phyloP scores from a whole-genome alignment of 2,888 invertebrate species.

The Phorcus lineatus region DNA sequence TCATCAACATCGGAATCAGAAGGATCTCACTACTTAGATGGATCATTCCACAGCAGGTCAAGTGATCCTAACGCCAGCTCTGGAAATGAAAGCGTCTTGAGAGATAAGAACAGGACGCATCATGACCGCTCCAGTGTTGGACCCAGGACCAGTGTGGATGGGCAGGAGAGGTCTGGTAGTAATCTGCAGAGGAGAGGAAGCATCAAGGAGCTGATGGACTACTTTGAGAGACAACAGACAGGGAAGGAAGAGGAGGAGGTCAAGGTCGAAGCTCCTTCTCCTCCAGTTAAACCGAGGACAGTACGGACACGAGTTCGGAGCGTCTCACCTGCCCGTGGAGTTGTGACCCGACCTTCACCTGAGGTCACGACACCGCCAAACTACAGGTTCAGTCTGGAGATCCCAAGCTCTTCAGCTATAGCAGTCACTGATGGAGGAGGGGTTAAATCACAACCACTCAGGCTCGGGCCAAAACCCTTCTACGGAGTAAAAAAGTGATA shows the following conservation, averaged over 20 bases:
- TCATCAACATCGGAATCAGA: constrained; percentile 64
- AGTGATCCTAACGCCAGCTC: constrained; percentile 25
- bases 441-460: constrained; percentile 51
- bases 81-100: constrained; percentile 25
- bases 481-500: constrained; percentile 59
- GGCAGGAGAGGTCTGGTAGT: constrained; percentile 21
- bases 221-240: constrained; percentile 59
- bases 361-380: constrained; percentile 22
- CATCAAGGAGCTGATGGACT: constrained; percentile 66
- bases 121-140: constrained; percentile 13
- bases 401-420: constrained; percentile 44
- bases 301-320: constrained; percentile 47
- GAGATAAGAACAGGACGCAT: constrained; percentile 37
- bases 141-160: constrained; percentile 10
- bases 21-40: constrained; percentile 29
- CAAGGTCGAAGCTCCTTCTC: constrained; percentile 12
- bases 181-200: constrained; percentile 64
- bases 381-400: constrained; percentile 58
- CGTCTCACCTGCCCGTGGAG: constrained; percentile 45
- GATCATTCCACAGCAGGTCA: constrained; percentile 13
- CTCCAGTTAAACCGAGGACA: constrained; percentile 36
- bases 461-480: constrained; percentile 70
- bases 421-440: constrained; percentile 36
- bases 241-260: constrained; percentile 31
- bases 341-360: constrained; percentile 12